Evolutionary conservation across 2,888 invertebrate species (phyloP).

Genomic region (Apomyelois bistriatella): DNA sequence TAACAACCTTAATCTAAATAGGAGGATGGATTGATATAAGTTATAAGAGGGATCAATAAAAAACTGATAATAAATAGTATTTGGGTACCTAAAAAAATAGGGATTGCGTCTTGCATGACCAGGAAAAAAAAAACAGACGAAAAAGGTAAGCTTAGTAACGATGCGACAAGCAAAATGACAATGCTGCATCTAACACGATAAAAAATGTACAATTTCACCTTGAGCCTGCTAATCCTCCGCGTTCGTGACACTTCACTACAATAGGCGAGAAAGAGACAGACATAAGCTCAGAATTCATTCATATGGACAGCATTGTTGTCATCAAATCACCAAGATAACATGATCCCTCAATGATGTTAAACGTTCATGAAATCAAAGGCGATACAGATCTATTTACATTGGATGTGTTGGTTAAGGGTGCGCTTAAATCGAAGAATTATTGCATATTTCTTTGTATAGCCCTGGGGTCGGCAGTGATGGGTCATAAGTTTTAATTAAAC

Average conservation of each 20-base stretch:
- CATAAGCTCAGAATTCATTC: constrained; percentile 49
- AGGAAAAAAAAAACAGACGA: constrained; percentile 23
- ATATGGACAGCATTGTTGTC: constrained; percentile 60
- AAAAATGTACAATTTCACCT: constrained; percentile 49
- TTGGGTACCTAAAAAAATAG: constrained; percentile 13
- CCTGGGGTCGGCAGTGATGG: constrained; percentile 54
- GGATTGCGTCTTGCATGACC: constrained; percentile 1
- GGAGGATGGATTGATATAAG: too few species aligned
- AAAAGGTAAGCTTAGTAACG: constrained; percentile 36
- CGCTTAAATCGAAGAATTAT: constrained; percentile 13
- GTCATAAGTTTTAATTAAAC: constrained; percentile 77
- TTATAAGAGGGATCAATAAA: too few species aligned
- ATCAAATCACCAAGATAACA: constrained; percentile 25
- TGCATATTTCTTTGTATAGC: constrained; percentile 7
- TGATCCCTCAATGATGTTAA: constrained; percentile 19
- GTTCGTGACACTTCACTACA: constrained; percentile 50
- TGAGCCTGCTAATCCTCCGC: constrained; percentile 59
- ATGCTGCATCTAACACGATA: constrained; percentile 31
- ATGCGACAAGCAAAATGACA: constrained; percentile 34
- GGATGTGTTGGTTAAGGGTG: constrained; percentile 40
- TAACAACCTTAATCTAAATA: too few species aligned
- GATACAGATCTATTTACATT: constrained; percentile 39
- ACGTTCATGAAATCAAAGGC: constrained; percentile 28
- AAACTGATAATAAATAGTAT: too few species aligned
- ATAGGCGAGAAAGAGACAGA: constrained; percentile 51